Base-by-base conservation (phyloP, 2,113 vertebrate genomes). In the Symphodus melops region DNA sequence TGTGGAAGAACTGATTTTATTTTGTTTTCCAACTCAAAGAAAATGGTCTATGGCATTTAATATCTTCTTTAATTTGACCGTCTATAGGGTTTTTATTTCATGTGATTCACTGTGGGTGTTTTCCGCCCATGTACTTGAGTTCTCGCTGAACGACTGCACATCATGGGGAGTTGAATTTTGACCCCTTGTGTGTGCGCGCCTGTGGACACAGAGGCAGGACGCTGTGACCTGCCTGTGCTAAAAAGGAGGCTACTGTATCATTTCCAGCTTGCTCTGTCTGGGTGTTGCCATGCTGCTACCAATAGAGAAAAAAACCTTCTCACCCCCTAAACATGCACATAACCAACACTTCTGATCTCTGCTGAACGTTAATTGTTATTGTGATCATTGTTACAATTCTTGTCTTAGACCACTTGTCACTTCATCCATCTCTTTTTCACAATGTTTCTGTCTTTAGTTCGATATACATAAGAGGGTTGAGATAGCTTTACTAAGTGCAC, bases 401-500 rank as follows among this genome's bases (percentile, higher is more conserved):
- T 60, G 72, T 90, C 79, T 83, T 82, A 79, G 87, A 82, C 84
- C 75, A 79, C 82, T 79, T 4, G 37, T 68, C 72, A 57, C 77
- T 77, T 68, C 58, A 67, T 66, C n/a, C 37, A 28, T 72, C 20
- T 78, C 8, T 72, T 59, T 28, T 48, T 36, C 44, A 41, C 56
- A 57, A 51, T 33, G 0, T 81, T 49, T 12, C 3, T 67, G 62
- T 87, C 2, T 72, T 73, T 49, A 73, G 66, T 77, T 83, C 75
- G 79, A 70, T 83, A 59, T 69, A 52, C 57, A 28, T 66, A 1
- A 53, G 63, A 75, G 77, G 62, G 54, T 75, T 80, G 74, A 84
- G 84, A 93, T 92, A 92, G 92, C 92, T 93, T 94, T 93, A 94
- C 84, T 90, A 94, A 93, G 90, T 93, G 93, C 93, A 94, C 93